phyloP scores from a whole-genome alignment of 2,888 invertebrate genomes.

The Nomada flava region DNA sequence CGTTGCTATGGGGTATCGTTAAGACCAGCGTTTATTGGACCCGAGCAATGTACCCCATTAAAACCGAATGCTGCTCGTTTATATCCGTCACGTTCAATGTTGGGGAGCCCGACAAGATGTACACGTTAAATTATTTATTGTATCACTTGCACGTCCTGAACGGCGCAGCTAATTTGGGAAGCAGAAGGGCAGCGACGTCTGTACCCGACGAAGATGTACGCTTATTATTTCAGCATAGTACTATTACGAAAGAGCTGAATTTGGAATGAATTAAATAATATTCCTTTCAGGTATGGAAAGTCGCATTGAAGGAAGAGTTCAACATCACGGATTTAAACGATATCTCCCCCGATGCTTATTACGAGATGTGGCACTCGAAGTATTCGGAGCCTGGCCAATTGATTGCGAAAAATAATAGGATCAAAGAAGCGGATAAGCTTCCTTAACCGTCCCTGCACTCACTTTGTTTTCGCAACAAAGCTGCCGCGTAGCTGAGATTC shows the following conservation, averaged over 20 bases:
- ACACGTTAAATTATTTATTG: slow-evolving; percentile 85
- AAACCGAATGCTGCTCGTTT: slow-evolving; percentile 85
- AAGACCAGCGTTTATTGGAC: slow-evolving; percentile 84
- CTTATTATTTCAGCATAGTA: neutral
- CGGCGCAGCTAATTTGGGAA: slow-evolving; percentile 83
- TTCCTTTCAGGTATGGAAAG: slow-evolving; percentile 84
- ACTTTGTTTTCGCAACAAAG: no score
- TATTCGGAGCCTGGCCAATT: slow-evolving; percentile 79
- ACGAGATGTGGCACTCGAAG: slow-evolving; percentile 84
- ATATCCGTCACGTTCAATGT: slow-evolving; percentile 85
- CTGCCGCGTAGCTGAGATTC: neutral
- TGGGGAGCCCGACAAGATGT: slow-evolving; percentile 85
- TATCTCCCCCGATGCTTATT: slow-evolving; percentile 84
- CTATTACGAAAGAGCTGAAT: neutral
- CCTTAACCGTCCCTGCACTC: neutral
- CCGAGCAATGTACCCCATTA: slow-evolving; percentile 84
- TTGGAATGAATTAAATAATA: neutral
- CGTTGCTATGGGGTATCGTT: slow-evolving; percentile 79
- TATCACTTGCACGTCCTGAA: slow-evolving; percentile 85
- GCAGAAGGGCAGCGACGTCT: slow-evolving; percentile 80
- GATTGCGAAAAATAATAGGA: slow-evolving; percentile 67
- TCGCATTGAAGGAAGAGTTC: slow-evolving; percentile 84
- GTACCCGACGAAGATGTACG: slow-evolving; percentile 83
- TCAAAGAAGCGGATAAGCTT: slow-evolving; percentile 6
- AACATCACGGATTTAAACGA: slow-evolving; percentile 78